These are phyloP conservation scores for Calliphora vicina DNA, from an alignment of 1,140 invertebrate species.

Conservation along the genomic window DNA sequence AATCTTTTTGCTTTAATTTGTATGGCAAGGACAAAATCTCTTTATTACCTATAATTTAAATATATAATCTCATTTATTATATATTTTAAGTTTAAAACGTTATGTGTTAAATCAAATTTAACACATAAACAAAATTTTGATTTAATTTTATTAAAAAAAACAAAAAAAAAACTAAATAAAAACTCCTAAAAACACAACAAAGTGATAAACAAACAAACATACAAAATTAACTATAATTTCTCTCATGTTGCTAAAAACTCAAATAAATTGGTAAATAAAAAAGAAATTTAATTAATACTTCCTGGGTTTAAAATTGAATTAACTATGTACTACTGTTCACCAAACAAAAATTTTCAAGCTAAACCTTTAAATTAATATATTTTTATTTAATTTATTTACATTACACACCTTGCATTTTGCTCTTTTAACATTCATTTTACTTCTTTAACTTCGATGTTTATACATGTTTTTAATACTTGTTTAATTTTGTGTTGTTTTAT, in stretches of 20 bases:
- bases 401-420: not conserved
- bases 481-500: not conserved
- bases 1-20: not conserved
- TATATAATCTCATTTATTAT: not conserved
- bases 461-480: no score
- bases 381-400: no score
- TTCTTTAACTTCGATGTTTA: no score
- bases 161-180: not conserved
- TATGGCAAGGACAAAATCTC: not conserved
- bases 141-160: not conserved
- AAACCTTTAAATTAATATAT: not conserved
- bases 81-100: not conserved
- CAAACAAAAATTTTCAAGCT: no score
- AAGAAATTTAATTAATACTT: not conserved
- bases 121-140: not conserved
- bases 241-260: constrained; percentile 23
- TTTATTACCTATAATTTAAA: no score
- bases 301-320: no score
- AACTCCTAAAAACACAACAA: not conserved
- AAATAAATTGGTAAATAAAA: not conserved
- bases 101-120: constrained; percentile 31
- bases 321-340: no score
- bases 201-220: not conserved
- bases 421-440: not conserved
- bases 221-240: not conserved